A percentile compares a stretch with the other conserved stretches of the same genome.
These are phyloP conservation scores for Austrofundulus limnaeus DNA, from an alignment of 2,113 vertebrate species.

Conservation along the genomic window DNA sequence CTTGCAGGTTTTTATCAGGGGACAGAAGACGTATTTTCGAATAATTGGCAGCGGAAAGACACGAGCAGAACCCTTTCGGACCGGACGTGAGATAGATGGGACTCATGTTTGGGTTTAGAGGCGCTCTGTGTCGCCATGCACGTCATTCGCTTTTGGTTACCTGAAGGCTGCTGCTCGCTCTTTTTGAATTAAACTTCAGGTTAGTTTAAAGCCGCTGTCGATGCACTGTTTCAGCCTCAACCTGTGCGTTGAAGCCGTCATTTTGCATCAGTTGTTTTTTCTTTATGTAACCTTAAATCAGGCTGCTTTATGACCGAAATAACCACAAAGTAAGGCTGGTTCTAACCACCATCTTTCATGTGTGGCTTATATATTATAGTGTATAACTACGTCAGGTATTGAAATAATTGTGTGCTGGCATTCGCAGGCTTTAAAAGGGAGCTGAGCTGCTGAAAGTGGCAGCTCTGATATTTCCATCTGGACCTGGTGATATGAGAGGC, in stretches of 20 bases:
- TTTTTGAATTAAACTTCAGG: constrained; percentile 60
- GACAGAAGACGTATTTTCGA: background rate
- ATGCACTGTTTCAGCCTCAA: background rate
- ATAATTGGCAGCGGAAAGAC: constrained; percentile 4
- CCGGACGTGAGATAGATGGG: constrained; percentile 16
- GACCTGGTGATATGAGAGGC: constrained; percentile 66
- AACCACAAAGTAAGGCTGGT: constrained; percentile 7
- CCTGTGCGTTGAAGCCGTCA: background rate
- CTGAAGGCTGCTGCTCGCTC: constrained; percentile 41
- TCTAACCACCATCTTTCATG: background rate
- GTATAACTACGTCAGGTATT: background rate
- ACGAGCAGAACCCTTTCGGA: background rate
- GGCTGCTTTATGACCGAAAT: background rate
- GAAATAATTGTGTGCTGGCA: constrained; percentile 22
- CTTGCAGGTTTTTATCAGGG: background rate
- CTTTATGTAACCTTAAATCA: background rate
- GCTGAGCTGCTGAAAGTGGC: constrained; percentile 39
- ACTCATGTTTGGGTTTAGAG: constrained; percentile 27
- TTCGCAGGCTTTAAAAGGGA: constrained; percentile 44
- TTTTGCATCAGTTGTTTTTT: background rate
- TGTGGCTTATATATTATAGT: constrained; percentile 10
- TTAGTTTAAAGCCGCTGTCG: background rate
- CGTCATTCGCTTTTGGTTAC: constrained; percentile 46
- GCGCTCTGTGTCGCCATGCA: constrained; percentile 44
- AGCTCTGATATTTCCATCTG: constrained; percentile 47